Conservation (phyloP, 2,797 vertebrate genomes). For the Lagodon rhomboides region DNA sequence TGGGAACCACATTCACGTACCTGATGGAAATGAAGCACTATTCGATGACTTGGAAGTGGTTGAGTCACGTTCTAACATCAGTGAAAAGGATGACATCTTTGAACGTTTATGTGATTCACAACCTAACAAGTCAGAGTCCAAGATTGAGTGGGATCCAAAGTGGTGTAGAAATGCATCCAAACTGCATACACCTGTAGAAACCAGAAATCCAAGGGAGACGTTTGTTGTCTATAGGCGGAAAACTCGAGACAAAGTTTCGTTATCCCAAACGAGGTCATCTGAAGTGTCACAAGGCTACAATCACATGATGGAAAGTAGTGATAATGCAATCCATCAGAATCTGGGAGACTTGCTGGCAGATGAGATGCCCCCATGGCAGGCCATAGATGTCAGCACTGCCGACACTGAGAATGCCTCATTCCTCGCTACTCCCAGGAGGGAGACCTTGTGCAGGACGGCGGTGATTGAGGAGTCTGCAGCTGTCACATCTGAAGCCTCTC, state of each 20-base stretch:
- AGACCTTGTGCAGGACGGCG: background rate
- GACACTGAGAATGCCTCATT: conserved; percentile 26
- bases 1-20: background rate
- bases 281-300: background rate
- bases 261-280: background rate
- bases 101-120: background rate
- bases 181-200: background rate
- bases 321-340: conserved; percentile 14
- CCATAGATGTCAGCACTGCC: conserved; percentile 23
- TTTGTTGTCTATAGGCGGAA: conserved; percentile 39
- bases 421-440: conserved; percentile 43
- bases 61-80: background rate
- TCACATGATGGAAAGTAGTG: background rate
- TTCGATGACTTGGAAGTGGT: background rate
- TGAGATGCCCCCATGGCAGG: conserved; percentile 79
- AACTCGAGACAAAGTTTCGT: conserved; percentile 3
- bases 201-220: conserved; percentile 43
- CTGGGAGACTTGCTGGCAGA: conserved; percentile 65
- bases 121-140: conserved; percentile 10
- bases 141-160: conserved; percentile 8
- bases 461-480: conserved; percentile 35
- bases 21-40: background rate
- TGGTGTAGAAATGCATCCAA: conserved; percentile 28
- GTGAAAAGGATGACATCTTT: background rate
- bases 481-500: conserved; percentile 23